Evolutionary conservation across 1,140 invertebrate genomes (phyloP).

Genomic region (Linepithema humile): DNA sequence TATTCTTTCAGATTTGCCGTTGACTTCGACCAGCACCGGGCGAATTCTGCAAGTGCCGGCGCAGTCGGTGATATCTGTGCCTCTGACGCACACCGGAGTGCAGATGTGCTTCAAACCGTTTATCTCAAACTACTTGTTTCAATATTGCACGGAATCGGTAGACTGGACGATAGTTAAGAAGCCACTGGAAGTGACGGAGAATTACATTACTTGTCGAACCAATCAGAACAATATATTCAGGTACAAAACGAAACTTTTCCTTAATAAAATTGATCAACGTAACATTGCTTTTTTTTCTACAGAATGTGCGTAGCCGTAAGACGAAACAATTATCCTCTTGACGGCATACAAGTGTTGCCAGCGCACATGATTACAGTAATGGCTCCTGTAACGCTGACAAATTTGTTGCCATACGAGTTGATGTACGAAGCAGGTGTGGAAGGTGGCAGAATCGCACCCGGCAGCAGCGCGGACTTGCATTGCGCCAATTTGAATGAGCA

Average conservation of each 20-base stretch:
- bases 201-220: slow-evolving; percentile 78
- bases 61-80: slow-evolving; percentile 86
- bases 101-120: slow-evolving; percentile 87
- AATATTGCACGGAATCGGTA: slow-evolving; percentile 87
- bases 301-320: slow-evolving; percentile 93
- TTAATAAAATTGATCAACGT: background rate
- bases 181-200: slow-evolving; percentile 85
- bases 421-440: slow-evolving; percentile 86
- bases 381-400: slow-evolving; percentile 92
- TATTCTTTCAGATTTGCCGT: slow-evolving; percentile 70
- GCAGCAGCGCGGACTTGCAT: slow-evolving; percentile 83
- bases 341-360: slow-evolving; percentile 86
- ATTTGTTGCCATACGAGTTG: slow-evolving; percentile 91
- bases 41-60: slow-evolving; percentile 80
- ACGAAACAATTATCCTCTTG: slow-evolving; percentile 92
- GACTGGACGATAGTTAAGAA: slow-evolving; percentile 88
- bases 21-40: slow-evolving; percentile 61
- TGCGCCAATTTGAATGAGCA: slow-evolving; percentile 86
- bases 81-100: slow-evolving; percentile 87
- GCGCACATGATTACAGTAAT: slow-evolving; percentile 94
- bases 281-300: slow-evolving; percentile 57
- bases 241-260: slow-evolving; percentile 41
- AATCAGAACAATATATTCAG: slow-evolving; percentile 81
- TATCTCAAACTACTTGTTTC: slow-evolving; percentile 81
- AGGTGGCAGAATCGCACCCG: slow-evolving; percentile 87